phyloP scores from a whole-genome alignment of 2,113 vertebrate genomes.

The Xerus inauris region DNA sequence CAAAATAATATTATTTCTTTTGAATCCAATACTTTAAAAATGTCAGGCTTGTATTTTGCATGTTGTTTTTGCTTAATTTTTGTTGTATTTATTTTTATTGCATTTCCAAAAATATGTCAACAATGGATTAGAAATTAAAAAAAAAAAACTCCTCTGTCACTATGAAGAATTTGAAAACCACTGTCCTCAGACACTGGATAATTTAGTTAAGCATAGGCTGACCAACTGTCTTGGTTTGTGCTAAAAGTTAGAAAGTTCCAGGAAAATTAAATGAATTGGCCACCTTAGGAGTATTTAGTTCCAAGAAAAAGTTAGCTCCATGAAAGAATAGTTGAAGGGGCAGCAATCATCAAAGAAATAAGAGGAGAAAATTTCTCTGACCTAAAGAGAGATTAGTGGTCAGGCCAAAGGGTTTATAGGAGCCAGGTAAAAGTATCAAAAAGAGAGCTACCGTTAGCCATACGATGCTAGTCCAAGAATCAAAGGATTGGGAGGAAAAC shows the following conservation, averaged over 20 bases:
- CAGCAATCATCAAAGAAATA: slow-evolving; percentile 48
- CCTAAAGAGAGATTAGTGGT: slow-evolving; percentile 5
- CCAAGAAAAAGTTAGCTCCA: slow-evolving; percentile 23
- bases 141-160: background rate
- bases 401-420: background rate
- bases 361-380: slow-evolving; percentile 54
- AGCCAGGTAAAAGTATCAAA: background rate
- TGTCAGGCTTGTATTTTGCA: background rate
- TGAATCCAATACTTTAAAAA: background rate
- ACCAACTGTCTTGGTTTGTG: background rate
- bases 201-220: background rate
- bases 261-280: background rate
- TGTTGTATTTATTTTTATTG: slow-evolving; percentile 6
- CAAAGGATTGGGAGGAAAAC: slow-evolving; percentile 18
- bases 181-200: background rate
- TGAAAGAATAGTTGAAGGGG: background rate
- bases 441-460: background rate
- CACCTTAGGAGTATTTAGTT: slow-evolving; percentile 12
- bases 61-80: slow-evolving; percentile 21
- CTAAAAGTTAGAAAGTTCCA: slow-evolving; percentile 17
- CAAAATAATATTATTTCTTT: background rate
- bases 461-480: background rate
- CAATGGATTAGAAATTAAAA: background rate
- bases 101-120: slow-evolving; percentile 14
- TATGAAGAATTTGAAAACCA: slow-evolving; percentile 21